Evolutionary conservation across 2,888 invertebrate genomes (phyloP), one percentile per base, ranked within the genome.

Genomic region (Drosophila greeni): DNA sequence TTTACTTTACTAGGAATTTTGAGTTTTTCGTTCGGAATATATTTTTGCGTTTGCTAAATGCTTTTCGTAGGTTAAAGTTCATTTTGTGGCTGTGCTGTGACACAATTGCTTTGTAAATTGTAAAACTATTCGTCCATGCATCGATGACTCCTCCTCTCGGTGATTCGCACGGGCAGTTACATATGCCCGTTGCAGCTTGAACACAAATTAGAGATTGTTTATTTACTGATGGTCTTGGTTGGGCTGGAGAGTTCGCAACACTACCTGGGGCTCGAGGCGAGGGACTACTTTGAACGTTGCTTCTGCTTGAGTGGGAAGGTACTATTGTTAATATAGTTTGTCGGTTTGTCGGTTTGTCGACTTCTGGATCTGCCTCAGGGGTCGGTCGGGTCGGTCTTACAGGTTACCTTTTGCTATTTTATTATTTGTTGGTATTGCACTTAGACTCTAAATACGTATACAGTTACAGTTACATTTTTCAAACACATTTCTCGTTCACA

Each of bases 21-120:
- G 76, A 83, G 86, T 85, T 82, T 73, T 43, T 62, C 52, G 73
- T 76, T 83, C 75, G 82, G 82, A 85, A 84, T 82, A 83, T 70
- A 60, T 61, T 47, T 61, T 59, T 65, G 23, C 60, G 36, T 75
- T 68, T 49, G 53, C 53, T 62, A 62, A 66, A 69, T 59, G 58
- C 61, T 18, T 51, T 54, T 51, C 60, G 58, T 78, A 67, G 65
- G 70, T 61, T 56, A 52, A 39, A 49, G 64, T 65, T 68, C 42
- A 51, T 57, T 37, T 60, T 43, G 43, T 53, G 55, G 53, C 24
- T 59, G 29, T 51, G 61, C 51, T 52, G 23, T 51, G 56, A 39
- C 52, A 52, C 57, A 57, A 57, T 65, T 52, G 40, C 43, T 59
- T 68, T 45, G 51, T 75, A 51, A 71, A 45, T 37, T 42, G 42